phyloP scores from a whole-genome alignment of 2,888 invertebrate genomes.

The Leptarthrus brevirostris region DNA sequence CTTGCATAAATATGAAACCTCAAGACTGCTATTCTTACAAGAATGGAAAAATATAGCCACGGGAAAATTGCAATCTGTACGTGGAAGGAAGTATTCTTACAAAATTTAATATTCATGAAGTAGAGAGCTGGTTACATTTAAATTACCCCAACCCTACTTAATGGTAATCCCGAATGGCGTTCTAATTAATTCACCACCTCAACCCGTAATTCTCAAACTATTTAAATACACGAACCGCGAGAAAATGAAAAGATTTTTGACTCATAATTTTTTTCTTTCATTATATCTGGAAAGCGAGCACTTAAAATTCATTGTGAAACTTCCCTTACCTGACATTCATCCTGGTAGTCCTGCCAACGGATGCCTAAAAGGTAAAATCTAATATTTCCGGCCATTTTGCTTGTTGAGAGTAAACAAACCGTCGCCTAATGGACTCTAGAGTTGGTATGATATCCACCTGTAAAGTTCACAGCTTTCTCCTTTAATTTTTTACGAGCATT shows the following conservation, averaged over 20 bases:
- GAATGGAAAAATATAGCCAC: no score
- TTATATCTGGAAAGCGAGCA: neutral
- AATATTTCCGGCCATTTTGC: constrained; percentile 16
- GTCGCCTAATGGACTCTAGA: constrained; percentile 13
- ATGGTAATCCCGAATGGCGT: constrained; percentile 12
- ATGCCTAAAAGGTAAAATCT: constrained; percentile 20
- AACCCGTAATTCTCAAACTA: constrained; percentile 6
- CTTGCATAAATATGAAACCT: no score
- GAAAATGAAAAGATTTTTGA: constrained; percentile 27
- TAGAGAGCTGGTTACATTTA: neutral
- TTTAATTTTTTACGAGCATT: constrained; percentile 34
- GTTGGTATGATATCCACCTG: constrained; percentile 11
- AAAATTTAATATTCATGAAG: constrained; percentile 28
- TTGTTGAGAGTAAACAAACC: constrained; percentile 4
- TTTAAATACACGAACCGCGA: constrained; percentile 11
- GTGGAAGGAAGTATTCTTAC: no score
- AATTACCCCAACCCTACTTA: constrained; percentile 11
- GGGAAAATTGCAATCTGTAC: no score
- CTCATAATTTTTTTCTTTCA: constrained; percentile 25
- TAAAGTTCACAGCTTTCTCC: constrained; percentile 30
- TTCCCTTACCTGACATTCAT: neutral
- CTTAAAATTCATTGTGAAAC: constrained; percentile 35
- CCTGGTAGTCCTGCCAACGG: no score
- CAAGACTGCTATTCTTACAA: no score
- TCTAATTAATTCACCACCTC: constrained; percentile 14